Base-by-base conservation (phyloP, 2,113 vertebrate species). In the Ctenomys sociabilis region DNA sequence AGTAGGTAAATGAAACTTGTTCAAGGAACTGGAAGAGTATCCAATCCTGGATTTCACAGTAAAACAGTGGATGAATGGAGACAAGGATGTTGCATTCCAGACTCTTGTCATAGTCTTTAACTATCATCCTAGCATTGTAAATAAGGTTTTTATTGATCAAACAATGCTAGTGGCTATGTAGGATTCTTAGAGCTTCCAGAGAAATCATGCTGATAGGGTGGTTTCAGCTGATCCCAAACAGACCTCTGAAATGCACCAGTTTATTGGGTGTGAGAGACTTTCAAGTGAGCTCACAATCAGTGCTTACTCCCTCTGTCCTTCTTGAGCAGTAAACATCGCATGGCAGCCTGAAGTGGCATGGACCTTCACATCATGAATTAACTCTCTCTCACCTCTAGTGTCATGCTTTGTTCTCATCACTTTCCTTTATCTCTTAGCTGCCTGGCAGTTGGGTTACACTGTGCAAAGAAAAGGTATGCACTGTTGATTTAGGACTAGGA, bases 201-300 rank as follows among this genome's bases (percentile, higher is more conserved):
- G 54, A 43, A 95, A 61, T 64, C 72, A 43, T 64, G 57, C 87
- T 86, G 85, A 95, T 85, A 88, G 57, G 64, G 63, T 73, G 32
- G 77, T 78, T 37, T 94, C 72, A 86, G 92, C 17, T 57, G 16
- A 94, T 93, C 90, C 70, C 77, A 88, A 59, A 22, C 77, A 97
- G 87, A 77, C 12, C 64, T 85, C 49, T 19, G 87, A 75, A 96
- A 90, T 24, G 70, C 61, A 90, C 24, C 49, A 37, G 72, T 97
- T 97, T 97, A 96, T 93, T 96, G 93, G 78, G 93, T 94, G 94
- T 88, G 82, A 97, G 92, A 95, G 93, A 88, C 82, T 96, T 95
- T 85, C 11, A 28, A 80, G 92, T 86, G 95, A 96, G 93, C 72
- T 97, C 86, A 82, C 82, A 91, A 91, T 95, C 59, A 78, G 87